Base-by-base conservation (phyloP, 2,797 vertebrate species). In the Eulemur rubriventer region DNA sequence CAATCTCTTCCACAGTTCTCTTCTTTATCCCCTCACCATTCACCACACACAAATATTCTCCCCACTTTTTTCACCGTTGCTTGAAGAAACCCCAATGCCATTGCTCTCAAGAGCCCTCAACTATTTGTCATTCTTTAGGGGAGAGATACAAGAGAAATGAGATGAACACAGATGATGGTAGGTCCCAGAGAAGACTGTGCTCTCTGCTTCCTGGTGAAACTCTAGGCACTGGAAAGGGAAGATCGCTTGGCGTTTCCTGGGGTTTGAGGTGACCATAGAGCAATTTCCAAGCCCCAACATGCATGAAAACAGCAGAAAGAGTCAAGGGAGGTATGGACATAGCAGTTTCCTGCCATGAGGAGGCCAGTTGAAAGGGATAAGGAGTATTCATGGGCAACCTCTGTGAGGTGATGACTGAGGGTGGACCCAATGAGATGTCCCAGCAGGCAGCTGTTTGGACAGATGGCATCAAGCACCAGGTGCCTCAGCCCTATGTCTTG, bases 11-110 rank as follows among this genome's bases (percentile, higher is more conserved):
- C 30, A 4, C 2, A 7, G 4, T 46, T 41, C 12, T 55, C 1
- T 24, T 41, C 30, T 76, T 46, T 79, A n/a, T 0, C 11, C 2
- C 7, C 8, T 91, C 48, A 26, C 52, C 41, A 26, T 28, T 50
- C 3, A 10, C 33, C 2, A 52, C 7, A 50, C 0, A 30, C 22
- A 35, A 43, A 55, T 1, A 6, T 9, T 22, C 20, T 50, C 9
- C 6, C 83, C n/a, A 8, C 5, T 35, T 22, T 38, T 91, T 59
- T 90, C 1, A 18, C 13, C 35, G 65, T 63, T 35, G 8, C 0
- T 3, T 6, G 13, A 86, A 89, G 33, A 72, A 81, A 30, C 2
- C 6, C 0, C 26, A 70, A 0, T 35, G 46, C 13, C 9, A 12
- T 48, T 4, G 0, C 20, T 86, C 30, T 79, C 17, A 91, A 87